Conservation (phyloP, 2,113 vertebrate genomes). For the Origma solitaria region DNA sequence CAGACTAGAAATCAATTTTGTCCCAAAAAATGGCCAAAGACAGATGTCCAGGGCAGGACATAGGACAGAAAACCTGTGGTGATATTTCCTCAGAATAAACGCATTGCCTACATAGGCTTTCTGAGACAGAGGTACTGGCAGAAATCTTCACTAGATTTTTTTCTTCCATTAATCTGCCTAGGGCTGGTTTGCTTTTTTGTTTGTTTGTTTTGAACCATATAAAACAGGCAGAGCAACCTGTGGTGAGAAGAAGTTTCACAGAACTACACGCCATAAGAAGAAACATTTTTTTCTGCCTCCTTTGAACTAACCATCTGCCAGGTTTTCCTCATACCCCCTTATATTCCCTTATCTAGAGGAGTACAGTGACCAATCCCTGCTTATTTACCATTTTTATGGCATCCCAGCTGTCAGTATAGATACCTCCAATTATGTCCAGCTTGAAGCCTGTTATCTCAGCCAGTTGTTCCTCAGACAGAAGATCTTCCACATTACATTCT, state of each 20-base stretch:
- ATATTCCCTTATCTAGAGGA: not conserved
- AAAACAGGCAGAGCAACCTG: not conserved
- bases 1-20: not conserved
- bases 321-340: not conserved
- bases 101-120: not conserved
- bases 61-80: not conserved
- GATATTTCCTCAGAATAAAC: not conserved
- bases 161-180: not conserved
- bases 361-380: not conserved
- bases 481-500: not conserved
- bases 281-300: not conserved
- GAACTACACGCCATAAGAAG: not conserved
- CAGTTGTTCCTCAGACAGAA: not conserved
- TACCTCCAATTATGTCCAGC: not conserved
- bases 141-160: not conserved
- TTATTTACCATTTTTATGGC: not conserved
- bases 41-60: not conserved
- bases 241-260: not conserved
- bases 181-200: not conserved
- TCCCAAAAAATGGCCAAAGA: not conserved
- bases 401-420: not conserved
- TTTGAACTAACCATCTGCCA: not conserved
- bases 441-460: not conserved
- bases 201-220: not conserved
- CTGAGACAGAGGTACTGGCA: not conserved